Percentiles rank a stretch among this genome's conserved stretches.
phyloP scores from a whole-genome alignment of 2,113 vertebrate genomes.

The Myrmecobius fasciatus region DNA sequence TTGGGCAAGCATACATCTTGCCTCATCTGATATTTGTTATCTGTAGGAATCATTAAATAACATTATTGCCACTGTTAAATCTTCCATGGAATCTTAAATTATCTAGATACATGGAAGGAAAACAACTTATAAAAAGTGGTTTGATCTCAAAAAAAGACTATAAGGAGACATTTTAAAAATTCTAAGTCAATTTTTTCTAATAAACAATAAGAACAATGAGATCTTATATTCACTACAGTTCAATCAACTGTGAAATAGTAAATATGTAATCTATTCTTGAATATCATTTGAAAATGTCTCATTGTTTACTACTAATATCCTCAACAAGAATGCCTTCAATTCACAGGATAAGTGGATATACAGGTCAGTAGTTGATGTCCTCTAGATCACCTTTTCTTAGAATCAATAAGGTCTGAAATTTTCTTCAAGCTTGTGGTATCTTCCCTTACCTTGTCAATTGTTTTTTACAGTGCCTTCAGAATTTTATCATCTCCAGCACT shows the following conservation, averaged over 20 bases:
- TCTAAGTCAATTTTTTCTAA: background rate
- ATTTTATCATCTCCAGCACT: background rate
- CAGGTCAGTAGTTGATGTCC: background rate
- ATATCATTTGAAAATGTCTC: background rate
- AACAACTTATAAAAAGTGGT: background rate
- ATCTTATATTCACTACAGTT: background rate
- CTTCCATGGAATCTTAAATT: background rate
- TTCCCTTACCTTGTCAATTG: background rate
- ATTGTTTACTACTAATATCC: background rate
- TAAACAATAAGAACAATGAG: background rate
- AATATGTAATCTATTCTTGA: background rate
- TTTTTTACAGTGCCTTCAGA: background rate
- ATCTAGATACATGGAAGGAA: background rate
- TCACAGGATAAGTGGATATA: background rate
- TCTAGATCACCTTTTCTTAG: background rate
- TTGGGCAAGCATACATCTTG: background rate
- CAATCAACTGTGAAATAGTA: background rate
- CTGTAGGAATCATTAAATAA: background rate
- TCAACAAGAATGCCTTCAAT: background rate
- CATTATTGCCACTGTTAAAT: background rate
- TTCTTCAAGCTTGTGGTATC: background rate
- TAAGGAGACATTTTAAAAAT: background rate
- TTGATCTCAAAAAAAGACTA: background rate
- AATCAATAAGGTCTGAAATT: background rate
- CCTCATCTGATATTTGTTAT: background rate